phyloP scores from a whole-genome alignment of 2,113 vertebrate species.

The Grammomys dolichurus region DNA sequence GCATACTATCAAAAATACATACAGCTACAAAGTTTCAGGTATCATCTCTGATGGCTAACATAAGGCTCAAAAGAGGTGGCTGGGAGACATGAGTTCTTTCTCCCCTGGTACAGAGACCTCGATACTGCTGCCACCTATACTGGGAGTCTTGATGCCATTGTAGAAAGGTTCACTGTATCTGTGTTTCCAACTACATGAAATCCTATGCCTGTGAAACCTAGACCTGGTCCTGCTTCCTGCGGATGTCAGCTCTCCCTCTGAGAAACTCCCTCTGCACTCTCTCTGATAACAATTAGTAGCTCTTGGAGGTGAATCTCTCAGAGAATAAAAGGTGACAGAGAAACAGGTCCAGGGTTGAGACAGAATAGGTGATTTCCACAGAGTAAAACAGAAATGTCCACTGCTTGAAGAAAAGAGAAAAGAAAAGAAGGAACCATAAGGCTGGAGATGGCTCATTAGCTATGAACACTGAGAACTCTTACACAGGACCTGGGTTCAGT shows the following conservation, averaged over 20 bases:
- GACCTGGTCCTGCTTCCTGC: background rate
- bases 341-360: slow-evolving; percentile 19
- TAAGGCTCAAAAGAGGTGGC: background rate
- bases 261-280: background rate
- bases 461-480: background rate
- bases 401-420: background rate
- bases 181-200: background rate
- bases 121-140: background rate
- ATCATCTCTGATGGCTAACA: background rate
- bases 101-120: background rate
- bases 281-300: background rate
- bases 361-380: background rate
- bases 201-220: background rate
- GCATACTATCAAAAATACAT: slow-evolving; percentile 12
- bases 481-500: background rate
- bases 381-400: slow-evolving; percentile 51
- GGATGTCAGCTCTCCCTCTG: background rate
- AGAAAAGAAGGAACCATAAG: background rate
- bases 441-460: background rate
- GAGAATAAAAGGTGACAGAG: background rate
- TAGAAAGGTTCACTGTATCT: background rate
- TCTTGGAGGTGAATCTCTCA: background rate
- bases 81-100: background rate
- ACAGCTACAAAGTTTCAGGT: background rate
- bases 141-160: background rate